Evolutionary conservation across 2,888 invertebrate species (phyloP), one percentile per base, ranked within the genome.

Genomic region (Eupithecia exiguata): DNA sequence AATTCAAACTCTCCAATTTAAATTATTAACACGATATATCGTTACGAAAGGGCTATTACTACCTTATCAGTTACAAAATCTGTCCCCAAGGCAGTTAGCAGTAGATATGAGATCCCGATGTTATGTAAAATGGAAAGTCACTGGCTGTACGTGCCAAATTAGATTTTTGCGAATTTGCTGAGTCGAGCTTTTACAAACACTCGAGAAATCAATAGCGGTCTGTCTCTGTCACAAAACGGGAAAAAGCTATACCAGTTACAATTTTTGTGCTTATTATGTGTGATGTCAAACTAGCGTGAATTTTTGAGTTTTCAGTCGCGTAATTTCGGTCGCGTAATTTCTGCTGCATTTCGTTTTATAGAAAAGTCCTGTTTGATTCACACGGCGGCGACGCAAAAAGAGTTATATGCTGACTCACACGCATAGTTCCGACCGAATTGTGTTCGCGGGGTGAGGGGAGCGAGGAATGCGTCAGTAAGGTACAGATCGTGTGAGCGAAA

Each of bases 41-140:
- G 62, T 58, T 49, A 66, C 62, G 53, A 73, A 72, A 71, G 43
- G 74, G 66, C 58, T 74, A 73, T 74, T 69, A 72, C 63, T 69
- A 40, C 21, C 53, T 67, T 74, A 68, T 74, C 66, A 38, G 74
- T 69, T 70, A 70, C 73, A 62, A 67, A 73, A 75, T 71, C 62
- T 65, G 73, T 69, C 76, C 77, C 77, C 18, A 69, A 69, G 74
- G 78, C 77, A 71, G 69, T 77, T 71, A 73, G 53, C 74, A 66
- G 53, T 68, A 76, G 74, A 77, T 80, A 74, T 77, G 74, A 71
- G 68, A 74, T 69, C 75, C 61, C 68, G 74, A 77, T 77, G 74
- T 77, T 76, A 75, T 78, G 75, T 73, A 77, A 74, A 78, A 72
- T 73, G 69, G 68, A 40, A 74, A 61, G 72, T 73, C 75, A 74